Evolutionary conservation across 1,140 invertebrate genomes (phyloP).

Genomic region (Pseudoatta argentina): DNA sequence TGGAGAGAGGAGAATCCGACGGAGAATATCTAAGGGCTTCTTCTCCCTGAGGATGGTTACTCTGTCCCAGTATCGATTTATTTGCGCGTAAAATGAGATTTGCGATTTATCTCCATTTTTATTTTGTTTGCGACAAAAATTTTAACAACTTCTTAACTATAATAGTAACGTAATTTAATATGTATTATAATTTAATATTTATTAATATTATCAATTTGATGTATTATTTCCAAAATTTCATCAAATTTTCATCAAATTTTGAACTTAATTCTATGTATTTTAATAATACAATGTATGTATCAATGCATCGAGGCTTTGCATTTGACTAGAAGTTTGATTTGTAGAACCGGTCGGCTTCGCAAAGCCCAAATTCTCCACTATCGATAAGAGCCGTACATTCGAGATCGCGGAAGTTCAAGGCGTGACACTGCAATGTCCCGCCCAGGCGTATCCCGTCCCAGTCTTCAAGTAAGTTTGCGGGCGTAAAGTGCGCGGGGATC

Average conservation of each 20-base stretch:
- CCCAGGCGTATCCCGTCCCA: conserved; percentile 89
- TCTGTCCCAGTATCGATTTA: conserved; percentile 74
- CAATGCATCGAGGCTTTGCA: background rate
- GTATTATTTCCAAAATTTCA: background rate
- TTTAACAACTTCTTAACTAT: background rate
- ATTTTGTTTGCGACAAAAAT: background rate
- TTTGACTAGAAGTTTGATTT: conserved; percentile 68
- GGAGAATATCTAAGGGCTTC: conserved; percentile 22
- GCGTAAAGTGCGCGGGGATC: background rate
- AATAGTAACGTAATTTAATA: background rate
- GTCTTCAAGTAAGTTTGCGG: conserved; percentile 87
- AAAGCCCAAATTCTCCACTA: conserved; percentile 87
- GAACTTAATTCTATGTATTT: background rate
- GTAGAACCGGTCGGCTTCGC: conserved; percentile 87
- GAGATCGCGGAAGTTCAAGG: conserved; percentile 77
- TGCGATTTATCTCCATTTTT: conserved; percentile 1
- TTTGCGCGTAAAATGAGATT: background rate
- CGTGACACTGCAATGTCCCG: conserved; percentile 86
- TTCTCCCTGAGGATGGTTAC: conserved; percentile 6
- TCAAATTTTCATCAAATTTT: too few species aligned
- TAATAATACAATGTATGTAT: conserved; percentile 1
- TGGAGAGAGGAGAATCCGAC: conserved; percentile 1
- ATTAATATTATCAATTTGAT: background rate
- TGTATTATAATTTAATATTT: conserved; percentile 2
- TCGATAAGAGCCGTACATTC: conserved; percentile 85